Percentiles rank a stretch among this genome's conserved stretches.
phyloP scores from a whole-genome alignment of 2,113 vertebrate genomes.

The Percina caprodes region DNA sequence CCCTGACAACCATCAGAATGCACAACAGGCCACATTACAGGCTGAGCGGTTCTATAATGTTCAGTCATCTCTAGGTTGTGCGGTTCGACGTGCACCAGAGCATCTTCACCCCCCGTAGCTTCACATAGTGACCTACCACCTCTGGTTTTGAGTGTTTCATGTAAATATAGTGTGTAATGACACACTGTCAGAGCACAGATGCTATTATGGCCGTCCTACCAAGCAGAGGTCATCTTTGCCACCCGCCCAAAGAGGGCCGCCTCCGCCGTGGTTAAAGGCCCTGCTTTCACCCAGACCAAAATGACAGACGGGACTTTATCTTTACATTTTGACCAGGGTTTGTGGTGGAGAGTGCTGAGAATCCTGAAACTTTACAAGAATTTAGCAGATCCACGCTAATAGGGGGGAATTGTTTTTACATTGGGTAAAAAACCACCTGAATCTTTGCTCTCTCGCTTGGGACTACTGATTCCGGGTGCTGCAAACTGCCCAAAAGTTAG shows the following conservation, averaged over 20 bases:
- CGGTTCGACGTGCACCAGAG: constrained; percentile 45
- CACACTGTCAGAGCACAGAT: constrained; percentile 77
- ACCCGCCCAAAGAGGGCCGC: constrained; percentile 76
- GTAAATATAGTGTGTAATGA: constrained; percentile 86
- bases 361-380: constrained; percentile 48
- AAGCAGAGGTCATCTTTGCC: constrained; percentile 82
- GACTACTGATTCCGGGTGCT: constrained; percentile 8
- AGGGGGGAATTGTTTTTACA: constrained; percentile 41
- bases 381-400: constrained; percentile 60
- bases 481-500: background rate
- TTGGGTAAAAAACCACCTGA: background rate
- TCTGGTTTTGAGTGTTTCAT: constrained; percentile 71
- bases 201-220: constrained; percentile 78
- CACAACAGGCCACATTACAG: constrained; percentile 66
- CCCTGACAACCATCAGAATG: constrained; percentile 43
- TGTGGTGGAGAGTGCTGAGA: constrained; percentile 62
- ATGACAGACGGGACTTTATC: constrained; percentile 83
- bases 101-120: constrained; percentile 67
- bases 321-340: constrained; percentile 75
- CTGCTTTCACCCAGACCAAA: constrained; percentile 83
- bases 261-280: constrained; percentile 68
- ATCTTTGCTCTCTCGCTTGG: constrained; percentile 7
- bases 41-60: constrained; percentile 55
- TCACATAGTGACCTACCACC: constrained; percentile 70
- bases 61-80: constrained; percentile 65